phyloP scores from a whole-genome alignment of 1,140 invertebrate genomes.

The Drosophila kurseongensis region DNA sequence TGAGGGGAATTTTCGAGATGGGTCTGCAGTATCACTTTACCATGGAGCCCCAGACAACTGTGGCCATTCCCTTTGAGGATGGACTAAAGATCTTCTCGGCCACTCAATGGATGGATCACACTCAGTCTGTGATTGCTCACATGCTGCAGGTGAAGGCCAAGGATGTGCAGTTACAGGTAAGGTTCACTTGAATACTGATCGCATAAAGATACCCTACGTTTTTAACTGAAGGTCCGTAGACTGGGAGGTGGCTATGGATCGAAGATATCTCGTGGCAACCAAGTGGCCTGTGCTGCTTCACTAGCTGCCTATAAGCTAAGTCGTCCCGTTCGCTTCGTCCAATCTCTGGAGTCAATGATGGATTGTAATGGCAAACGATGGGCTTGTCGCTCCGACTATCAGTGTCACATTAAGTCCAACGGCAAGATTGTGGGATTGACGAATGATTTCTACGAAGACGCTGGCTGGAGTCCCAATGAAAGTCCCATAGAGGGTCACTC shows the following conservation, averaged over 20 bases:
- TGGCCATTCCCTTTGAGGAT: constrained; percentile 87
- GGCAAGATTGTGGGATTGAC: constrained; percentile 90
- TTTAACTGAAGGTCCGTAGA: constrained; percentile 80
- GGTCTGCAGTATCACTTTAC: constrained; percentile 85
- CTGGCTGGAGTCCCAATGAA: constrained; percentile 88
- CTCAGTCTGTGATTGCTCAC: constrained; percentile 87
- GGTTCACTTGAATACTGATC: not conserved
- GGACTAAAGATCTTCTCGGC: constrained; percentile 87
- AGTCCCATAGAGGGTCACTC: constrained; percentile 80
- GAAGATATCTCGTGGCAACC: constrained; percentile 87
- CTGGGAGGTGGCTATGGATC: constrained; percentile 90
- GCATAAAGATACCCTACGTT: too few relatives aligned
- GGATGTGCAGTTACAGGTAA: constrained; percentile 86
- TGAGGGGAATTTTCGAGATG: constrained; percentile 71
- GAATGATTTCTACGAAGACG: constrained; percentile 87
- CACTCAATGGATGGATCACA: constrained; percentile 89
- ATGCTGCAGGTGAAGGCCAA: constrained; percentile 86
- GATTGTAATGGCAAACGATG: constrained; percentile 87
- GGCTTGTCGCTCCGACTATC: constrained; percentile 85
- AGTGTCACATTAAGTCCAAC: constrained; percentile 87
- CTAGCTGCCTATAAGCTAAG: constrained; percentile 87
- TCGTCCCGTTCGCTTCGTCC: constrained; percentile 87
- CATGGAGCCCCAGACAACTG: constrained; percentile 89
- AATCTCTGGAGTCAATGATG: constrained; percentile 89
- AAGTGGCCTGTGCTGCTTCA: constrained; percentile 87